Base-by-base conservation (phyloP, 2,888 invertebrate genomes). In the Zelleria hepariella region DNA sequence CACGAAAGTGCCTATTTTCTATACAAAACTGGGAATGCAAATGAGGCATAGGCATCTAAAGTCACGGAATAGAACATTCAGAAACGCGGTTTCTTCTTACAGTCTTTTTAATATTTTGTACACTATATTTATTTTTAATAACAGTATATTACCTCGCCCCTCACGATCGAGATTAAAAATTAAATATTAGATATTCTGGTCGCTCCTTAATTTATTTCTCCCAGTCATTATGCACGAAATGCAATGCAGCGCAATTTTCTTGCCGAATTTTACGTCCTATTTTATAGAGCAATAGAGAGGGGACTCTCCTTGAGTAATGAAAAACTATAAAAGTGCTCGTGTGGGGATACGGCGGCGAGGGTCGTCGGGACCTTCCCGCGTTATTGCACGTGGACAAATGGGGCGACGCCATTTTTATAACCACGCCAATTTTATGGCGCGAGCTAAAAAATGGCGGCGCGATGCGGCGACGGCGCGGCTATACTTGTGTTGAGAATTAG, bases 361-460 rank as follows among this genome's bases (percentile, higher is more conserved):
- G 63, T 59, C 59, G 53, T 53, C 5, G 53, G 53, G 24, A 25
- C 53, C 51, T 62, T 64, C 56, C 59, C 53, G 59, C n/a, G 60
- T 64, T 62, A 64, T 59, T 60, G 42, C 51, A 6, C 53, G 49
- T 57, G 59, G 52, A 57, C 64, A 62, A 64, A 64, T 64, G 59
- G 63, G 23, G 51, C 18, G 21, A n/a, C 58, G 62, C 61, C 57
- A 61, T 61, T 62, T 64, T 64, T 64, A 64, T 58, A 59, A 57
- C 62, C 58, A 59, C 53, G 63, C 63, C 62, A 63, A 63, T 62
- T 64, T 64, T 63, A 64, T 59, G 57, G 57, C 55, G 42, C 23
- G 54, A 26, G 25, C 18, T 21, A 42, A 80, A 42, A 75, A 48
- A 82, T 81, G 82, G 82, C 78, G 63, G 66, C 61, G n/a, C n/a